Evolutionary conservation across 2,888 invertebrate species (phyloP), one percentile per base, ranked within the genome.

Genomic region (Metallyticus violacea): DNA sequence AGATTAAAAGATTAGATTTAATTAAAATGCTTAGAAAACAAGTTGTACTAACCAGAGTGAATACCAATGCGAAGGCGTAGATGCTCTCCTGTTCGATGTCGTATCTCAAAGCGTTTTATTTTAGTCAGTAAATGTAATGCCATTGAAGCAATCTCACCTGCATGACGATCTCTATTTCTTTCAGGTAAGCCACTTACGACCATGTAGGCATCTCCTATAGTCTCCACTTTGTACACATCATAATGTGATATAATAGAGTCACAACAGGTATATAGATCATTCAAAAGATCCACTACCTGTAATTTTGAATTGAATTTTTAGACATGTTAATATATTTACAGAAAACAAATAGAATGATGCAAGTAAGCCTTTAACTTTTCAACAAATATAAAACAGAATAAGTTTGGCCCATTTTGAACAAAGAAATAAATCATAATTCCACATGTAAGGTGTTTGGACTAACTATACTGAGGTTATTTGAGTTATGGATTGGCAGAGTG

Each of bases 141-240:
- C 91, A 97, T 93, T 0, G 96, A 96, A 0, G 96, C 97, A 30
- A 97, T 95, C 91, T 97, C 96, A 0, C 96, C 96, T 0, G 96
- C 97, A 90, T 97, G 97, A 3, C 94, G 92, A 85, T 95, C 94
- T 0, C 95, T 95, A 90, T 95, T 96, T 83, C 96, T 92, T 84
- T 96, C 93, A 0, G 97, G 97, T 0, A 97, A 91, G 0, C 97
- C 97, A 15, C 96, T 96, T 0, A 96, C 96, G 30, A 97, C 96
- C 97, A 92, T 93, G 90, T 97, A 97, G 0, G 96, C 96, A 90
- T 97, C 97, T 0, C 96, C 96, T 89, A 97, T 96, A 0, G 96
- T 97, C 91, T 97, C 96, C 88, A 97, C 95, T 93, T 98, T 98
- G 91, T 97, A 97, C 6, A 97, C 97, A 90, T 97, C 97, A 91